A percentile compares a stretch with the other conserved stretches of the same genome.
phyloP scores from a whole-genome alignment of 1,140 invertebrate genomes.

The Oppia nitens region DNA sequence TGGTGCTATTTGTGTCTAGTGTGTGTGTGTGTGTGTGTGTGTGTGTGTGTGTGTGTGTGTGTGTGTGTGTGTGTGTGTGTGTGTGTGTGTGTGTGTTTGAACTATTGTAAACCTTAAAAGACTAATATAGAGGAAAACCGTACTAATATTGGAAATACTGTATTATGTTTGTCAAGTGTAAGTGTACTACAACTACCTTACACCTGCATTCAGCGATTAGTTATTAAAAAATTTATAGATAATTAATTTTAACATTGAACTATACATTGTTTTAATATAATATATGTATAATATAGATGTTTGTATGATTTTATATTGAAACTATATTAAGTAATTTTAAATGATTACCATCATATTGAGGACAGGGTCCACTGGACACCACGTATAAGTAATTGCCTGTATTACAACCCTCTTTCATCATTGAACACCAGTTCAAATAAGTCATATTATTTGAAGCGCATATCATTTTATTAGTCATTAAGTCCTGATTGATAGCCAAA shows the following conservation, averaged over 20 bases:
- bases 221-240: too few relatives aligned
- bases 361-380: slow-evolving; percentile 48
- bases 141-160: not conserved
- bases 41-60: not conserved
- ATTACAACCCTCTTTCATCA: slow-evolving; percentile 61
- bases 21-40: not conserved
- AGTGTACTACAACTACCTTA: not conserved
- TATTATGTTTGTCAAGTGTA: not conserved
- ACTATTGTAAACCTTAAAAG: too few relatives aligned
- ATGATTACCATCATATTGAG: slow-evolving; percentile 13
- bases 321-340: too few relatives aligned
- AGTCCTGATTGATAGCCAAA: slow-evolving; percentile 21
- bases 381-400: slow-evolving; percentile 61
- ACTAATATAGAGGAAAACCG: not conserved
- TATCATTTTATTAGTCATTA: slow-evolving; percentile 26
- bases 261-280: too few relatives aligned
- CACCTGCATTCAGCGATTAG: not conserved
- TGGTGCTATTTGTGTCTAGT: too few relatives aligned
- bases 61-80: not conserved
- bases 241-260: too few relatives aligned
- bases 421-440: slow-evolving; percentile 69
- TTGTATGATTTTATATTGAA: too few relatives aligned
- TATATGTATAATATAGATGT: too few relatives aligned
- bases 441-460: slow-evolving; percentile 67
- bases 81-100: not conserved